Percentiles rank a stretch among this genome's conserved stretches.
Conservation (phyloP, 2,113 vertebrate species). For the Uropsilus gracilis region DNA sequence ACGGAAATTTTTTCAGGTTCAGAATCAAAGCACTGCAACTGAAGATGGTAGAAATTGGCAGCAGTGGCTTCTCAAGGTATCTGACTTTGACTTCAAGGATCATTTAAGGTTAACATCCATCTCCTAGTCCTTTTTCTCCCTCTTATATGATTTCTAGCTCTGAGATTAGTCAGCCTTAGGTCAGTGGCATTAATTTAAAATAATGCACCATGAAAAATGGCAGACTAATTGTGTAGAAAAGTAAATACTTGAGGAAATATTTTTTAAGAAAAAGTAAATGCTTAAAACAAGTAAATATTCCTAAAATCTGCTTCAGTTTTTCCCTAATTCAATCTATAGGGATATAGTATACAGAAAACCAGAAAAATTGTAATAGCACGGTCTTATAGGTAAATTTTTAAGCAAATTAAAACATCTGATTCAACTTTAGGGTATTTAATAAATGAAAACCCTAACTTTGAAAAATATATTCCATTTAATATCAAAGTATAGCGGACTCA, state of each 20-base stretch:
- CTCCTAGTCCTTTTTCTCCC: neutral
- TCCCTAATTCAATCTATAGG: neutral
- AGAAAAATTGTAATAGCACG: neutral
- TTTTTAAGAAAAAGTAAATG: neutral
- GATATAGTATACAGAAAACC: neutral
- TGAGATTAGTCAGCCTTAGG: neutral
- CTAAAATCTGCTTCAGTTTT: neutral
- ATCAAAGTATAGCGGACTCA: neutral
- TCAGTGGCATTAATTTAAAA: constrained; percentile 5
- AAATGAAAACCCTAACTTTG: neutral
- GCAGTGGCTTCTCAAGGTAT: neutral
- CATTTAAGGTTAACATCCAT: constrained; percentile 52
- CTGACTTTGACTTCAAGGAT: constrained; percentile 27
- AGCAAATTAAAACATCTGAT: neutral
- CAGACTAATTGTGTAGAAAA: neutral
- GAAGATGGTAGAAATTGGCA: constrained; percentile 24
- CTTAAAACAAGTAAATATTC: constrained; percentile 26
- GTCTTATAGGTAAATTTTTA: neutral
- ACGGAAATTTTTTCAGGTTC: constrained; percentile 58
- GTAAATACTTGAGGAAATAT: constrained; percentile 3
- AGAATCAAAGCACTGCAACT: constrained; percentile 58
- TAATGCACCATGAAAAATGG: neutral
- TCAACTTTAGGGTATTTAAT: neutral
- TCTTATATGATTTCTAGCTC: neutral
- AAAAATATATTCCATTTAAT: neutral